Evolutionary conservation across 1,140 invertebrate species (phyloP).

Genomic region (Lysiphlebus fabarum): DNA sequence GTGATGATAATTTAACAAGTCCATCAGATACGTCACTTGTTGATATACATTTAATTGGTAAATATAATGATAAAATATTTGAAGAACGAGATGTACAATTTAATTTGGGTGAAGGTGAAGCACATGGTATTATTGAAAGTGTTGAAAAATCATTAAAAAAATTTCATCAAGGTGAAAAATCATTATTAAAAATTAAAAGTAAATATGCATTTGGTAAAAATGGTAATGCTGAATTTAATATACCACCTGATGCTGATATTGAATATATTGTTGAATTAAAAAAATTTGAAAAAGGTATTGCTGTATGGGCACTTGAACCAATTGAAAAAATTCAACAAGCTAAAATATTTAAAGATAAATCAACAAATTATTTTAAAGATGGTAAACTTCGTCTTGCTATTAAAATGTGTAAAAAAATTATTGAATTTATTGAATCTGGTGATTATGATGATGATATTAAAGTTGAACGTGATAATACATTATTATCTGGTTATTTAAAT

Average conservation of each 20-base stretch:
- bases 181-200: constrained; percentile 70
- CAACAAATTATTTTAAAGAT: constrained; percentile 85
- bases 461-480: constrained; percentile 60
- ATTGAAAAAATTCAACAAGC: constrained; percentile 79
- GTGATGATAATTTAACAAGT: constrained; percentile 53
- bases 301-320: constrained; percentile 77
- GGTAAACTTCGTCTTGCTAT: constrained; percentile 76
- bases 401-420: constrained; percentile 80
- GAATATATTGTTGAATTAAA: constrained; percentile 80
- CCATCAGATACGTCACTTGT: constrained; percentile 80
- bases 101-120: constrained; percentile 79
- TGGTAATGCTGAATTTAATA: constrained; percentile 69
- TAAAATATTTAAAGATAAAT: constrained; percentile 83
- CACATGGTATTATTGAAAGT: constrained; percentile 73
- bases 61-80: constrained; percentile 65
- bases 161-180: constrained; percentile 81
- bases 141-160: constrained; percentile 81
- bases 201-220: constrained; percentile 78
- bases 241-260: constrained; percentile 77
- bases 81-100: constrained; percentile 80
- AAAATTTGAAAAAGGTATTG: constrained; percentile 78
- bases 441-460: constrained; percentile 39
- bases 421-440: constrained; percentile 57
- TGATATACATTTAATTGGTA: constrained; percentile 78
- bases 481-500: constrained; percentile 78